A percentile compares a stretch with the other conserved stretches of the same genome.
Conservation (phyloP, 2,113 vertebrate species). For the Nipponia nippon region DNA sequence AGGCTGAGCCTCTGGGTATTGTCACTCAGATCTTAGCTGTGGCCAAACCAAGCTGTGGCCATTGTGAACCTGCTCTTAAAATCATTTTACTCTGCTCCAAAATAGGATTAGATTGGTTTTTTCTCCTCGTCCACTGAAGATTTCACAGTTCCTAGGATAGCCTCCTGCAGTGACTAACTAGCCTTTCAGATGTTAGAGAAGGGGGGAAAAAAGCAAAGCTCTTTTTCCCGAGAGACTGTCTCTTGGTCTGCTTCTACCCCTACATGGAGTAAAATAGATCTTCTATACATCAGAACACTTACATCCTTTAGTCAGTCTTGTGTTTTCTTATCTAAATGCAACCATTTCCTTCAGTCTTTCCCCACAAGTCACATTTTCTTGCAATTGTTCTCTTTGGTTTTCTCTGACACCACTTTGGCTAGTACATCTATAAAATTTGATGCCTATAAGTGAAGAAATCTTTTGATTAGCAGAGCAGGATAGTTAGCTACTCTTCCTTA, state of each 20-base stretch:
- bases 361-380: background rate
- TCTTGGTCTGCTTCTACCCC: background rate
- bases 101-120: background rate
- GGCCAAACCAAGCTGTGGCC: background rate
- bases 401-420: background rate
- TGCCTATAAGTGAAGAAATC: background rate
- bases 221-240: background rate
- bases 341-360: background rate
- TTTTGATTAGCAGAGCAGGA: background rate
- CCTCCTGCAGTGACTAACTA: background rate
- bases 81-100: background rate
- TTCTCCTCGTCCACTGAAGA: background rate
- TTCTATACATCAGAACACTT: background rate
- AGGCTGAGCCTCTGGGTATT: background rate
- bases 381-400: background rate
- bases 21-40: background rate
- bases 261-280: background rate
- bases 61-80: background rate
- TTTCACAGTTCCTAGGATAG: background rate
- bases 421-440: background rate
- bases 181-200: background rate
- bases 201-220: accelerated
- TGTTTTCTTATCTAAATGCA: background rate
- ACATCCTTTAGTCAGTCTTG: background rate
- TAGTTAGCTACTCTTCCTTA: background rate